Evolutionary conservation across 2,113 vertebrate genomes (phyloP).

Genomic region (Sylvia atricapilla): DNA sequence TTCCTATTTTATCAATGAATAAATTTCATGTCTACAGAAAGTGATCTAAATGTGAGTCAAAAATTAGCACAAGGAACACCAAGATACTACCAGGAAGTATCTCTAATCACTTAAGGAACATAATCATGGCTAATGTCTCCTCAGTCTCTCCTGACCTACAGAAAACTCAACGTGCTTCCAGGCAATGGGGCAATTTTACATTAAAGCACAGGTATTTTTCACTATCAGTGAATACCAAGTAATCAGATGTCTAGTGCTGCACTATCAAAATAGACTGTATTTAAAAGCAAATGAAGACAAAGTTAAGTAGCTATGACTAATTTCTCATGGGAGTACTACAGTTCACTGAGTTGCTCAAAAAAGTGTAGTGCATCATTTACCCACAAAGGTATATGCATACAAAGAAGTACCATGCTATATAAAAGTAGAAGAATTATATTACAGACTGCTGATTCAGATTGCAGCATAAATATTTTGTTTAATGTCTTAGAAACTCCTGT

Average conservation of each 20-base stretch:
- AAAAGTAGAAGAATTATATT: background rate
- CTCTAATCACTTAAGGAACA: background rate
- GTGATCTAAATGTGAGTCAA: background rate
- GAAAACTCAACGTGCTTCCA: background rate
- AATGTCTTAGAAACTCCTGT: background rate
- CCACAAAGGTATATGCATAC: background rate
- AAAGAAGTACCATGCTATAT: background rate
- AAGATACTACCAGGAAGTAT: background rate
- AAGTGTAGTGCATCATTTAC: background rate
- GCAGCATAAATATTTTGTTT: background rate
- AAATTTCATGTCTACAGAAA: background rate
- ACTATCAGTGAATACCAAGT: background rate
- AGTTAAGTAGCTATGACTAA: conserved; percentile 34
- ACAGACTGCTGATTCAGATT: background rate
- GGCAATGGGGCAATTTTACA: background rate
- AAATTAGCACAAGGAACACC: background rate
- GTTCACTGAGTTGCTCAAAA: background rate
- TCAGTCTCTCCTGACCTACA: background rate
- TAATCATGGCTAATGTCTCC: background rate
- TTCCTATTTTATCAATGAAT: background rate
- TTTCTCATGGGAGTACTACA: background rate
- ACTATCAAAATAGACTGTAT: background rate
- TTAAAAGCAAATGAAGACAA: conserved; percentile 43
- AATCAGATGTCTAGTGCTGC: background rate
- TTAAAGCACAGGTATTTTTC: background rate